Conservation (phyloP, 2,888 invertebrate species). For the Ptilodon capucinus region DNA sequence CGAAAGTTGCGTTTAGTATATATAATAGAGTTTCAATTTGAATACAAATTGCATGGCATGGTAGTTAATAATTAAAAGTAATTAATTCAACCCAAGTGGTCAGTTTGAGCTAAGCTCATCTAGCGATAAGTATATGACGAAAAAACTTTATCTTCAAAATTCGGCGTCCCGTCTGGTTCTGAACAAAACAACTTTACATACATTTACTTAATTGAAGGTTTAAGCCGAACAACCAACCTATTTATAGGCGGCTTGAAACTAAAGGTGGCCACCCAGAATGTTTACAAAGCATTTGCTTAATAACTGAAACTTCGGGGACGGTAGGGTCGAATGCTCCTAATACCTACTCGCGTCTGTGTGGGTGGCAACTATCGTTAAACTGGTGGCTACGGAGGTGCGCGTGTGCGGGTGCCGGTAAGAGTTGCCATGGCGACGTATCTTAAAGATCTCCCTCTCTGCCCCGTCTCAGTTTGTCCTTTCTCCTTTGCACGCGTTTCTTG, state of each 20-base stretch:
- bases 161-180: constrained; percentile 31
- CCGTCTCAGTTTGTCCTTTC: constrained; percentile 81
- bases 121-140: neutral
- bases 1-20: too few species aligned
- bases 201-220: constrained; percentile 67
- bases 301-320: constrained; percentile 77
- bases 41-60: too few species aligned
- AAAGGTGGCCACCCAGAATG: constrained; percentile 78
- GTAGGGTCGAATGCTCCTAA: constrained; percentile 78
- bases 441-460: constrained; percentile 79
- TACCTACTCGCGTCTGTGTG: constrained; percentile 46
- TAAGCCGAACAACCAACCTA: constrained; percentile 68
- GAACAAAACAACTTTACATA: constrained; percentile 41
- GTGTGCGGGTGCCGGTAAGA: constrained; percentile 64
- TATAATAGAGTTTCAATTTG: too few species aligned
- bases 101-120: neutral
- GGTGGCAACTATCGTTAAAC: constrained; percentile 61
- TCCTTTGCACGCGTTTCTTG: constrained; percentile 81
- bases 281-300: constrained; percentile 83
- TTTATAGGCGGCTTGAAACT: constrained; percentile 69
- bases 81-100: too few species aligned
- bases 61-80: too few species aligned
- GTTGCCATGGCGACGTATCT: constrained; percentile 80
- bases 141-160: constrained; percentile 11
- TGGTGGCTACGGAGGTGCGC: constrained; percentile 25